These are phyloP conservation scores for Pinna nobilis DNA, from an alignment of 1,140 invertebrate genomes.

Conservation along the genomic window DNA sequence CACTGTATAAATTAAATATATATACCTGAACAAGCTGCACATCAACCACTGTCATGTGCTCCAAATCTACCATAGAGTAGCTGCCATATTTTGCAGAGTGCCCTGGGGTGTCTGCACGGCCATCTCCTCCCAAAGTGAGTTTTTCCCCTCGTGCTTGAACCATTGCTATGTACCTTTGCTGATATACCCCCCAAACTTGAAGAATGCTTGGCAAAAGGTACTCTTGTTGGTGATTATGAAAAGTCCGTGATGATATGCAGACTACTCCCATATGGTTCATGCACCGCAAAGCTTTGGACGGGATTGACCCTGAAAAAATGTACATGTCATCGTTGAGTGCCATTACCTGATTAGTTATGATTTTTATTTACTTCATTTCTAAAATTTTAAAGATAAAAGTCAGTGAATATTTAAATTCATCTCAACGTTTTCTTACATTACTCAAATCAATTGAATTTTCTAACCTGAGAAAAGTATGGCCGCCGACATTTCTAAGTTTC, in stretches of 20 bases:
- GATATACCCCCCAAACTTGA: constrained; percentile 13
- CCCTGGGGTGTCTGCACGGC: constrained; percentile 37
- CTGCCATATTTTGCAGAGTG: constrained; percentile 47
- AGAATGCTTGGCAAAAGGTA: constrained; percentile 17
- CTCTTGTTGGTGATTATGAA: constrained; percentile 19
- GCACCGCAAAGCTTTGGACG: constrained; percentile 22
- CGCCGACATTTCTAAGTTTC: constrained; percentile 14
- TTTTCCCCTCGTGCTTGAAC: too few species aligned
- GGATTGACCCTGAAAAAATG: constrained; percentile 18
- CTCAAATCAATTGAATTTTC: not conserved
- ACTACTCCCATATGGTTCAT: constrained; percentile 22
- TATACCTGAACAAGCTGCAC: constrained; percentile 45
- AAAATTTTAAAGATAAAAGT: not conserved
- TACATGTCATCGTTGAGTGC: not conserved
- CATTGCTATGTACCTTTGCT: not conserved
- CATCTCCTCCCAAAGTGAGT: constrained; percentile 41
- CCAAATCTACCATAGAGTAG: constrained; percentile 39
- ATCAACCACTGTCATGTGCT: constrained; percentile 24
- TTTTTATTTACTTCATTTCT: not conserved
- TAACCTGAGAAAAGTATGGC: constrained; percentile 16
- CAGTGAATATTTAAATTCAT: not conserved
- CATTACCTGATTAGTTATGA: not conserved
- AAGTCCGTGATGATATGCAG: not conserved
- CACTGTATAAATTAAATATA: too few species aligned
- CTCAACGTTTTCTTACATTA: not conserved